Evolutionary conservation across 2,888 invertebrate species (phyloP).

Genomic region (Oscheius onirici): DNA sequence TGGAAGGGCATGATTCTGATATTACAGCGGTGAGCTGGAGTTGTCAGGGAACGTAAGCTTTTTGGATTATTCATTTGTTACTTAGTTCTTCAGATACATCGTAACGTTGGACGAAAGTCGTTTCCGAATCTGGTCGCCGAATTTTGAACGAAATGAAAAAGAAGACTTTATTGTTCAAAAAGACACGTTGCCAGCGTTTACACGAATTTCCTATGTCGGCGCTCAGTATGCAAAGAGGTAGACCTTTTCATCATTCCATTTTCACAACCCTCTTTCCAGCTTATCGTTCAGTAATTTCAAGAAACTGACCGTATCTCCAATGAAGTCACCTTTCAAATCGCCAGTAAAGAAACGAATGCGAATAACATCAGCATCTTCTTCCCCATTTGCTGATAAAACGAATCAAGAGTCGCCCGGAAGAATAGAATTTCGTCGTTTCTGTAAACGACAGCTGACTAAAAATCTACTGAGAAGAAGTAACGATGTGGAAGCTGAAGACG

Average conservation of each 20-base stretch:
- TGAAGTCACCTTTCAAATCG: slow-evolving; percentile 9
- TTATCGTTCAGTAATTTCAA: neutral
- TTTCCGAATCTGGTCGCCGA: slow-evolving; percentile 20
- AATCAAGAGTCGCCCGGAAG: neutral
- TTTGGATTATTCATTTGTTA: neutral
- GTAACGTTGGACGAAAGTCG: slow-evolving; percentile 18
- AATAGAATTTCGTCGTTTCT: neutral
- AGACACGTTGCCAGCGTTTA: slow-evolving; percentile 6
- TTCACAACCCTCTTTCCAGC: neutral
- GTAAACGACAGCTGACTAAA: neutral
- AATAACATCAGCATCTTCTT: neutral
- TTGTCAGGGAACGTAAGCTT: slow-evolving; percentile 2
- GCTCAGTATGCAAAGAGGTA: neutral
- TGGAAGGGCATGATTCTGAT: slow-evolving; percentile 12
- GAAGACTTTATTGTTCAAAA: slow-evolving; percentile 8
- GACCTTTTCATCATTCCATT: neutral
- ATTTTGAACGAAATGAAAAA: neutral
- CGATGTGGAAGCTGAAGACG: too few species aligned
- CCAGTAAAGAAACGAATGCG: slow-evolving; percentile 6
- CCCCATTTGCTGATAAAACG: neutral
- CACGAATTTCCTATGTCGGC: neutral
- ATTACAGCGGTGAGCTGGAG: slow-evolving; percentile 15
- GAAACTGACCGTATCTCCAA: slow-evolving; percentile 7
- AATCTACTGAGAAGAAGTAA: slow-evolving; percentile 10
- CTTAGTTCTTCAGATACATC: slow-evolving; percentile 7